Percentiles rank a stretch among this genome's conserved stretches.
Evolutionary conservation across 2,113 vertebrate genomes (phyloP).

Genomic region (Agelaius phoeniceus): DNA sequence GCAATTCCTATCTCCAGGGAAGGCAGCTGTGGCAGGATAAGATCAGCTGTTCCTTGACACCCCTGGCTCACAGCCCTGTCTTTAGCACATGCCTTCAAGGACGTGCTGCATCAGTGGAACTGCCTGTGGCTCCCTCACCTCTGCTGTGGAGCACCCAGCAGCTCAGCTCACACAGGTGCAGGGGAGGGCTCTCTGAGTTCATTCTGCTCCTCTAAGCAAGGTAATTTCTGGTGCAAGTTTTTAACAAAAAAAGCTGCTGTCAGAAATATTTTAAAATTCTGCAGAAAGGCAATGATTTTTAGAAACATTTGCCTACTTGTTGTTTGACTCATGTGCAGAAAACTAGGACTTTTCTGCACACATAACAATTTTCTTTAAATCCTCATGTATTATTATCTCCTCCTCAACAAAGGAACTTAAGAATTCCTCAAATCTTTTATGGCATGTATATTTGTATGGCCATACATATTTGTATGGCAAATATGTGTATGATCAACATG

Average conservation of each 20-base stretch:
- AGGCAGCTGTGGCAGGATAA: background rate
- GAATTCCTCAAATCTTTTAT: background rate
- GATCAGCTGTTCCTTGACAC: background rate
- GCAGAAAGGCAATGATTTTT: background rate
- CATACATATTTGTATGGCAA: background rate
- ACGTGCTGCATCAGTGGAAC: background rate
- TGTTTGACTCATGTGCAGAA: background rate
- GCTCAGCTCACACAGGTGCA: accelerated
- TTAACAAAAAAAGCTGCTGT: background rate
- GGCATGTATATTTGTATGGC: background rate
- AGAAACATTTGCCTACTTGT: background rate
- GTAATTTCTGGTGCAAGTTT: background rate
- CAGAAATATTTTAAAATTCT: background rate
- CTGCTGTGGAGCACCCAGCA: background rate
- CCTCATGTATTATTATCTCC: background rate
- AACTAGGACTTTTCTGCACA: background rate
- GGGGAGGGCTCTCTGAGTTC: background rate
- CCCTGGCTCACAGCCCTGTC: background rate
- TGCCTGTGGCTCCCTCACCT: background rate
- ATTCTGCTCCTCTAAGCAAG: background rate
- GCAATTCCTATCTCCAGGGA: background rate
- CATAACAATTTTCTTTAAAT: background rate
- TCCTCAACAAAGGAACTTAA: background rate
- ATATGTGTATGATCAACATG: background rate
- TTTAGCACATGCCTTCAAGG: background rate